These are phyloP conservation scores for Hipposideros armiger DNA, from an alignment of 2,113 vertebrate species.

Conservation along the genomic window DNA sequence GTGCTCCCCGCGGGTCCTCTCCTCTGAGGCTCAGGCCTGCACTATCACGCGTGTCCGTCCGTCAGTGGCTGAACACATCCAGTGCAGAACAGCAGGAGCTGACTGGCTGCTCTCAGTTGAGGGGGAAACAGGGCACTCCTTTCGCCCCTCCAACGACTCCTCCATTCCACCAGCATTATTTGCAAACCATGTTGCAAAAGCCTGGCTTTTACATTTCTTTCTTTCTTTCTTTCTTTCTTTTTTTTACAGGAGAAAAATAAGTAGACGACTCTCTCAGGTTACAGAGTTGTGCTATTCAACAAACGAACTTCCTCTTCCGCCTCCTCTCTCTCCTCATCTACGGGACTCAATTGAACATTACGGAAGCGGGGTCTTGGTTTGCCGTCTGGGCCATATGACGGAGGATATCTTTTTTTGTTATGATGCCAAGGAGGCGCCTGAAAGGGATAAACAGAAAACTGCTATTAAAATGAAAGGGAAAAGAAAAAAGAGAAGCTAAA, in stretches of 20 bases:
- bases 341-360: slow-evolving; percentile 99
- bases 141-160: slow-evolving; percentile 78
- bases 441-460: slow-evolving; percentile 86
- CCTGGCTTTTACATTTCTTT: slow-evolving; percentile 70
- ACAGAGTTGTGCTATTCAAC: slow-evolving; percentile 94
- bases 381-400: slow-evolving; percentile 99
- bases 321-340: slow-evolving; percentile 90
- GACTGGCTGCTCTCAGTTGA: slow-evolving; percentile 63
- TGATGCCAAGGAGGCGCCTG: slow-evolving; percentile 99
- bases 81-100: slow-evolving; percentile 80
- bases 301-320: slow-evolving; percentile 93
- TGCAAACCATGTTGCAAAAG: slow-evolving; percentile 74
- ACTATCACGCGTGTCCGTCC: slow-evolving; percentile 71
- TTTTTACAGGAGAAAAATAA: slow-evolving; percentile 45
- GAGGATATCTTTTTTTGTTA: slow-evolving; percentile 99
- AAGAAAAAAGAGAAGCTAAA: slow-evolving; percentile 45
- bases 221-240: slow-evolving; percentile 28
- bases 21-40: slow-evolving; percentile 73
- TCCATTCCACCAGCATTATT: slow-evolving; percentile 81
- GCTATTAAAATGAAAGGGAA: slow-evolving; percentile 81
- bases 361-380: slow-evolving; percentile 98
- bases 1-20: slow-evolving; percentile 67
- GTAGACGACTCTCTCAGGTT: slow-evolving; percentile 83
- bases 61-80: slow-evolving; percentile 78
- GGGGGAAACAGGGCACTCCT: slow-evolving; percentile 57